Evolutionary conservation across 2,888 invertebrate species (phyloP).

Genomic region (Plagiodera versicolora): DNA sequence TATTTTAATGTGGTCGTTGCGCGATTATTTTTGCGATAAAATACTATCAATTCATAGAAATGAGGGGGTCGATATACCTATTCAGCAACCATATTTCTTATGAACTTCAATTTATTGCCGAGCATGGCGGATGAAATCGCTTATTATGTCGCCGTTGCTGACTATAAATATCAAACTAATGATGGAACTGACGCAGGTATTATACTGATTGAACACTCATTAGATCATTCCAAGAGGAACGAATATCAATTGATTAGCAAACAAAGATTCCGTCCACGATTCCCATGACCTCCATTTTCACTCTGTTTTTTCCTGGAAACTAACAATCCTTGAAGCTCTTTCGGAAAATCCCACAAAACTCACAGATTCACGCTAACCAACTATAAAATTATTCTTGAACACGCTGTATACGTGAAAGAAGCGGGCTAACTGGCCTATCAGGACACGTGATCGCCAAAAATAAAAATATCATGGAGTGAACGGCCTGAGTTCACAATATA

Average conservation of each 20-base stretch:
- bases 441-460: too few relatives aligned
- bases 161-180: background rate
- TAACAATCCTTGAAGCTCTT: too few relatives aligned
- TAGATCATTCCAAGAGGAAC: background rate
- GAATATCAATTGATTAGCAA: background rate
- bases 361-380: too few relatives aligned
- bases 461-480: too few relatives aligned
- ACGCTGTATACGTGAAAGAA: too few relatives aligned
- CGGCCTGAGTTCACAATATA: too few relatives aligned
- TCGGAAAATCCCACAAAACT: too few relatives aligned
- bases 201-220: background rate
- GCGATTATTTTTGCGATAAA: constrained; percentile 24
- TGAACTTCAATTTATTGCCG: constrained; percentile 9
- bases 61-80: constrained; percentile 31
- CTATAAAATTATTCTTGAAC: too few relatives aligned
- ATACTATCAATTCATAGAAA: constrained; percentile 34
- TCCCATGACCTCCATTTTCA: background rate
- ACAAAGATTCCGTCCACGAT: background rate
- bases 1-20: constrained; percentile 28
- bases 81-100: constrained; percentile 10
- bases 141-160: background rate
- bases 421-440: too few relatives aligned
- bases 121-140: background rate
- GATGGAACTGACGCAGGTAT: background rate
- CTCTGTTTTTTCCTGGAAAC: too few relatives aligned